Conservation (phyloP, 1,140 invertebrate species). For the Lithobius niger region DNA sequence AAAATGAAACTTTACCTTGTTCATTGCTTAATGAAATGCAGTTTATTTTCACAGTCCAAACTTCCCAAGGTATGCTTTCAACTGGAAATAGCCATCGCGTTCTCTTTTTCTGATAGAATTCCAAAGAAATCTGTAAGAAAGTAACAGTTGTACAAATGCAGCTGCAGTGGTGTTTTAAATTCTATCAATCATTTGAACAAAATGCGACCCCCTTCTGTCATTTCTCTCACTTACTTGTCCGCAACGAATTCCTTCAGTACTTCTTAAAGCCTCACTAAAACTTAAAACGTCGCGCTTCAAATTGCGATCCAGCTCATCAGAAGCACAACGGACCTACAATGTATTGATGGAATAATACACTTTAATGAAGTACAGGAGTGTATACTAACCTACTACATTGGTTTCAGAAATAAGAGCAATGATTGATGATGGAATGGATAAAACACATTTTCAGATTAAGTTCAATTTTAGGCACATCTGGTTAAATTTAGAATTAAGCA, state of each 20-base stretch:
- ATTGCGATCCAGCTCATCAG: conserved; percentile 52
- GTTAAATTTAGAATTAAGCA: too few species aligned
- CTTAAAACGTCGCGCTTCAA: conserved; percentile 66
- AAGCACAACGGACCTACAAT: conserved; percentile 75
- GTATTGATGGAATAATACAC: too few species aligned
- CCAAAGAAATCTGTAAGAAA: conserved; percentile 76
- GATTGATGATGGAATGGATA: too few species aligned
- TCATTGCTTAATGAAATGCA: conserved; percentile 71
- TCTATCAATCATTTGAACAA: background rate
- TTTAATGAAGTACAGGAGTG: too few species aligned
- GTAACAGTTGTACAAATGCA: conserved; percentile 5
- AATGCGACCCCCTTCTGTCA: conserved; percentile 41
- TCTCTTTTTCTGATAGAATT: conserved; percentile 88
- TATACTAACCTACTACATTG: too few species aligned
- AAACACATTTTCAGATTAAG: too few species aligned
- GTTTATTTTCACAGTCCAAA: conserved; percentile 87
- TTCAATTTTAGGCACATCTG: too few species aligned
- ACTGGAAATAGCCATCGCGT: conserved; percentile 72
- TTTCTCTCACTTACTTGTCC: conserved; percentile 36
- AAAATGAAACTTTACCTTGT: conserved; percentile 39
- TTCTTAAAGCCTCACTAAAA: conserved; percentile 69
- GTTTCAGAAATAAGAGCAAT: too few species aligned
- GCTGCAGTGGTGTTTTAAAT: background rate
- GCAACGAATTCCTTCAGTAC: conserved; percentile 29
- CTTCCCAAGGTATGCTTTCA: conserved; percentile 91